Evolutionary conservation across 2,113 vertebrate species (phyloP).

Genomic region (Cochlearius cochlearius): DNA sequence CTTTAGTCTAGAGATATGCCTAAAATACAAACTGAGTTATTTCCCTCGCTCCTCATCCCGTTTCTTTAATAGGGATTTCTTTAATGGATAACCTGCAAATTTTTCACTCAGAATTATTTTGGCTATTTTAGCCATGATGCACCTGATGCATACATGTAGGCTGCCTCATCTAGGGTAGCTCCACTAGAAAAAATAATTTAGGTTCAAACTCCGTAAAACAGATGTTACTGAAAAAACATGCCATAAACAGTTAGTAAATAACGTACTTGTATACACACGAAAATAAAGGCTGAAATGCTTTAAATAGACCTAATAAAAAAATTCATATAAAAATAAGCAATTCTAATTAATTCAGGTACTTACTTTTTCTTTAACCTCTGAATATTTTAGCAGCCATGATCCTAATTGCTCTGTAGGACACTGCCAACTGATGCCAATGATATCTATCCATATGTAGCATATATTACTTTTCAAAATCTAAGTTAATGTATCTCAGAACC

Average conservation of each 20-base stretch:
- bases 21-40: not conserved
- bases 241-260: not conserved
- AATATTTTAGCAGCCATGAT: not conserved
- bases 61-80: not conserved
- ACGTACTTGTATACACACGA: not conserved
- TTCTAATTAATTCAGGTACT: not conserved
- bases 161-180: not conserved
- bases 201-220: not conserved
- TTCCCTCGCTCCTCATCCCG: not conserved
- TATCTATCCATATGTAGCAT: not conserved
- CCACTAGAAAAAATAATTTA: not conserved
- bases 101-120: not conserved
- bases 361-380: not conserved
- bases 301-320: not conserved
- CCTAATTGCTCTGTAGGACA: not conserved
- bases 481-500: not conserved
- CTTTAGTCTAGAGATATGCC: not conserved
- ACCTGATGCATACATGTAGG: not conserved
- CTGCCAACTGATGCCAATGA: not conserved
- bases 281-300: not conserved
- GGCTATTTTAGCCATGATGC: not conserved
- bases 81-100: not conserved
- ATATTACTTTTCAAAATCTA: not conserved
- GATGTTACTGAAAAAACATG: not conserved
- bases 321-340: not conserved